Evolutionary conservation across 2,888 invertebrate species (phyloP).

Genomic region (Ochropleura leucogaster): DNA sequence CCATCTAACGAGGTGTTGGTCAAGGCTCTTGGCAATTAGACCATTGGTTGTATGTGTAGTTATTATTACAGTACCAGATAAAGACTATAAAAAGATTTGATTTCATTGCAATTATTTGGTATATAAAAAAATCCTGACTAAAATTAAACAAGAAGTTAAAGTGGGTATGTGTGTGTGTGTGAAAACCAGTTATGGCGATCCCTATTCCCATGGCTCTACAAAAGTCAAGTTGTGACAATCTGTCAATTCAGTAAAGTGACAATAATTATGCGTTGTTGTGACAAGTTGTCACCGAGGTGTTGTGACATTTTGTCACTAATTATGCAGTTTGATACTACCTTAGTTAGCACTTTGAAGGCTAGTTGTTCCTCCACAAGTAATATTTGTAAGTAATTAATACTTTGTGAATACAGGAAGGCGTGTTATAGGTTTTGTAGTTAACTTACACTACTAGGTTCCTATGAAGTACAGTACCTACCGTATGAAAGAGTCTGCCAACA

Average conservation of each 20-base stretch:
- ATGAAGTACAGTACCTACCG: background rate
- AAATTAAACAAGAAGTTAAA: background rate
- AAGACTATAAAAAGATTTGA: too few relatives aligned
- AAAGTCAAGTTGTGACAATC: conserved; percentile 20
- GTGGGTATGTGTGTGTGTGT: background rate
- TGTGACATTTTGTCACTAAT: conserved; percentile 28
- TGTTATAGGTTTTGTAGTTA: background rate
- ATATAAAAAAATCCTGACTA: background rate
- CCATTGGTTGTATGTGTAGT: background rate
- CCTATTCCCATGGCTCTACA: background rate
- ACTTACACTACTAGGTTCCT: background rate
- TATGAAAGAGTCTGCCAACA: background rate
- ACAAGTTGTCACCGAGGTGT: conserved; percentile 23
- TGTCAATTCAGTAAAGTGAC: conserved; percentile 17
- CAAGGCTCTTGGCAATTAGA: too few relatives aligned
- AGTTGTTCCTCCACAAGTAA: conserved; percentile 9
- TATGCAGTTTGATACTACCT: conserved; percentile 13
- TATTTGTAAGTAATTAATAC: conserved; percentile 17
- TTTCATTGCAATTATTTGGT: too few relatives aligned
- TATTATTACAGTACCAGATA: background rate
- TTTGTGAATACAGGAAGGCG: background rate
- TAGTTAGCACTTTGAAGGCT: conserved; percentile 11
- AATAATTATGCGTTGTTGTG: conserved; percentile 29
- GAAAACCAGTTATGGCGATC: conserved; percentile 20
- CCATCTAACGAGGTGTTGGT: too few relatives aligned